Base-by-base conservation (phyloP, 2,888 invertebrate species). In the Mimumesa dahlbomi region DNA sequence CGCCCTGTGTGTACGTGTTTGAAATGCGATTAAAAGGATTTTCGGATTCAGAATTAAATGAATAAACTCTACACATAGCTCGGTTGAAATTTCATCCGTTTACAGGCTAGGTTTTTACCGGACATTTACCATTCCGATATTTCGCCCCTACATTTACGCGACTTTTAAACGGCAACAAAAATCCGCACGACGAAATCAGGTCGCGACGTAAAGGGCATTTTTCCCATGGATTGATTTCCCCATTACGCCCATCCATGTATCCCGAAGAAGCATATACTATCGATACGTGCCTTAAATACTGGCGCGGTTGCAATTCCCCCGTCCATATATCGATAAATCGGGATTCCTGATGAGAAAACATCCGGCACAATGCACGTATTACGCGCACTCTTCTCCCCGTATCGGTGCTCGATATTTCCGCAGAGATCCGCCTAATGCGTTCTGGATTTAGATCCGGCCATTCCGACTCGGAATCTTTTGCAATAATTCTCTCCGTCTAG, bases 331-430 rank as follows among this genome's bases (percentile, higher is more conserved):
- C 52, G 34, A 34, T 3, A 7, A 42, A 61, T 65, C 38, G 59
- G 59, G 45, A 5, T 25, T 42, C 11, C 25, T 34, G 53, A 61
- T 48, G 25, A 16, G 48, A 52, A 59, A 65, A 59, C 31, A 34
- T 53, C 46, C 19, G n/a, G 42, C 13, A 21, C 14, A 36, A 34
- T 14, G 13, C n/a, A 7, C 45, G 1, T 49, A 40, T 40, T 31
- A 19, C 34, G 18, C 2, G 7, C 22, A 34, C 34, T 40, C n/a
- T n/a, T n/a, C n/a, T n/a, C n/a, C 13, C 31, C 2, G 11, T 22
- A 48, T 61, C 61, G 34, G 42, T 25, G 16, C 31, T n/a, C 40
- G 9, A 48, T 61, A 61, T 61, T 61, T 42, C 16, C 19, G 16
- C 0, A 14, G 11, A 29, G 7, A 11, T 7, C 7, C 29, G 29